Evolutionary conservation across 2,888 invertebrate species (phyloP).

Genomic region (Ormyrus rosae): DNA sequence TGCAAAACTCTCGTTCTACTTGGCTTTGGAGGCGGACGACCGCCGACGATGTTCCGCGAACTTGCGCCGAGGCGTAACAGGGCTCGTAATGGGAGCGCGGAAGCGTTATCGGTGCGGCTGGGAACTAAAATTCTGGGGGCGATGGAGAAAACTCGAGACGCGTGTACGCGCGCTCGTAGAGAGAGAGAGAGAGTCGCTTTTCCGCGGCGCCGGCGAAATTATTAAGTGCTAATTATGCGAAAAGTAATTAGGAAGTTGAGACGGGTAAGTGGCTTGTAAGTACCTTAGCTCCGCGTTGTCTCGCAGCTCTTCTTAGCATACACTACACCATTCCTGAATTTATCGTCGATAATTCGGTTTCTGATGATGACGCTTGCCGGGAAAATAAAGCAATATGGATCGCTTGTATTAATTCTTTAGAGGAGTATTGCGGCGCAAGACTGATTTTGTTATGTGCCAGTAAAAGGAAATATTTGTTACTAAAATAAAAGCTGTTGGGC

Average conservation of each 20-base stretch:
- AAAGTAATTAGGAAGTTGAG: constrained; percentile 50
- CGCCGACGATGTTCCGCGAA: constrained; percentile 28
- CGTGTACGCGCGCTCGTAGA: neutral
- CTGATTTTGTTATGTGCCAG: too few relatives aligned
- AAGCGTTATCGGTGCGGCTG: constrained; percentile 42
- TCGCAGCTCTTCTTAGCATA: neutral
- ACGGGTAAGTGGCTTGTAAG: constrained; percentile 48
- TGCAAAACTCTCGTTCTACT: constrained; percentile 32
- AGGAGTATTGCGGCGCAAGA: too few relatives aligned
- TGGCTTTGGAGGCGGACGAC: neutral
- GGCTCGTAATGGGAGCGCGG: constrained; percentile 50
- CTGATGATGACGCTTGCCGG: too few relatives aligned
- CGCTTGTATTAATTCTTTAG: too few relatives aligned
- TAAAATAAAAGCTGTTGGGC: too few relatives aligned
- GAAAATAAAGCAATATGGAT: too few relatives aligned
- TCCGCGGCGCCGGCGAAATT: constrained; percentile 41
- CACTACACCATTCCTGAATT: constrained; percentile 17
- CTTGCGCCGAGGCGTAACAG: constrained; percentile 33
- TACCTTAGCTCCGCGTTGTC: neutral
- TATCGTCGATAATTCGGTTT: neutral
- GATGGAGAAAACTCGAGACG: constrained; percentile 25
- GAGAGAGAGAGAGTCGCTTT: neutral
- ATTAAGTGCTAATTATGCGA: constrained; percentile 55
- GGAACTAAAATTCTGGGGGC: neutral
- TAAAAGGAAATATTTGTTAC: too few relatives aligned